These are phyloP conservation scores for Hydropotes inermis DNA, from an alignment of 2,113 vertebrate genomes.

Conservation along the genomic window DNA sequence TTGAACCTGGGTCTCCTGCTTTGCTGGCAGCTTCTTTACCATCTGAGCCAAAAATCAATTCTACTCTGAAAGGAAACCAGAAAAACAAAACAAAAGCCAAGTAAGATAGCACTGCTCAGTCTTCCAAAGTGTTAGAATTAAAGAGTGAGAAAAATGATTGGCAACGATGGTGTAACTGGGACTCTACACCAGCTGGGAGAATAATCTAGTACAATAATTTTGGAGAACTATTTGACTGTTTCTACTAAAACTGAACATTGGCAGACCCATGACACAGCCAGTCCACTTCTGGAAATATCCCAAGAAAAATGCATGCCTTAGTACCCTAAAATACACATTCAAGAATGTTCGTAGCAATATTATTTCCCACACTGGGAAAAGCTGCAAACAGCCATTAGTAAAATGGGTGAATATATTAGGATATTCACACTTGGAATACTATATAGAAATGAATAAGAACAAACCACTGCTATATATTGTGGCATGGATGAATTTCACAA, in stretches of 20 bases:
- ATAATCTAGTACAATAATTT: background rate
- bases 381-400: background rate
- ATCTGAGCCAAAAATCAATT: background rate
- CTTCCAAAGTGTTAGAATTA: background rate
- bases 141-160: background rate
- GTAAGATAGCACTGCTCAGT: background rate
- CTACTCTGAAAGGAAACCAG: background rate
- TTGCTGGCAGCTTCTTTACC: background rate
- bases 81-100: background rate
- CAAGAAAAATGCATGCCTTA: background rate
- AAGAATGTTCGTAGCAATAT: background rate
- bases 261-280: background rate
- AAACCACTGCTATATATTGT: background rate
- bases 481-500: background rate
- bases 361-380: background rate
- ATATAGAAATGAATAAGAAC: background rate
- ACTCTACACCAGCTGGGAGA: background rate
- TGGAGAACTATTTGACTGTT: background rate
- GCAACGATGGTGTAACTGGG: background rate
- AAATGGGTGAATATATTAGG: background rate
- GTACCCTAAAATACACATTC: background rate
- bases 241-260: background rate
- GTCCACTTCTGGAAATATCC: background rate
- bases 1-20: background rate
- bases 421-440: background rate